Percentiles rank a stretch among this genome's conserved stretches.
phyloP scores from a whole-genome alignment of 1,140 invertebrate species.

The Nasonia giraulti region DNA sequence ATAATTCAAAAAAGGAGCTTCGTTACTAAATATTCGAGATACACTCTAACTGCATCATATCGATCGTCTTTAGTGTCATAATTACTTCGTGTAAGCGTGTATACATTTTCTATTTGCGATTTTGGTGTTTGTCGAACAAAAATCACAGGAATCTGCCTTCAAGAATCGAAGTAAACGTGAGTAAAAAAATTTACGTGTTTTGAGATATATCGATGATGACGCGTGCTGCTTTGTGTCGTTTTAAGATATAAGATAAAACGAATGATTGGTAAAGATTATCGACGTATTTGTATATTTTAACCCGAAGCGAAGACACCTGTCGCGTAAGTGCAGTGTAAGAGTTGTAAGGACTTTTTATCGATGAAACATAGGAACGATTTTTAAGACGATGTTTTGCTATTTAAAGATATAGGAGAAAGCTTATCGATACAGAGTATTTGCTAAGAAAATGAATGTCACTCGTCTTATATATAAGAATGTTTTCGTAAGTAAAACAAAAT shows the following conservation, averaged over 20 bases:
- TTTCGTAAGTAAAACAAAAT: constrained; percentile 32
- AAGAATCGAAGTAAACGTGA: background rate
- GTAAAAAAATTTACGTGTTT: background rate
- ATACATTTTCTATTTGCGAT: constrained; percentile 14
- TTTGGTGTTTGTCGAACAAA: constrained; percentile 2
- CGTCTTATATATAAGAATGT: constrained; percentile 17
- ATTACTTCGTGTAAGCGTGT: constrained; percentile 22
- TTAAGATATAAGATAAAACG: background rate
- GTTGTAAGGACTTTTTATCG: constrained; percentile 19
- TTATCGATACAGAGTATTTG: constrained; percentile 33
- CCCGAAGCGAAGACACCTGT: background rate
- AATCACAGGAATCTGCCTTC: background rate
- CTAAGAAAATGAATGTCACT: constrained; percentile 43
- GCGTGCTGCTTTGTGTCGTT: background rate
- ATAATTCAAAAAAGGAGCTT: constrained; percentile 46
- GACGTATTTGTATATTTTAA: constrained; percentile 38
- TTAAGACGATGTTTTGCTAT: constrained; percentile 29
- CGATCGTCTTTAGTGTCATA: constrained; percentile 41
- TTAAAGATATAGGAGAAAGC: constrained; percentile 36
- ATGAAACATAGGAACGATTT: constrained; percentile 24
- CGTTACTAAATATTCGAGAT: constrained; percentile 38
- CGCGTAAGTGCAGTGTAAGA: constrained; percentile 12
- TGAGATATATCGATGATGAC: background rate
- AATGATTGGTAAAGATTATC: background rate
- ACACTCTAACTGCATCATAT: constrained; percentile 45